Evolutionary conservation across 30 jellyfish, hydroid and myxozoan genomes (phyloP).

Genomic region (Hydra vulgaris): DNA sequence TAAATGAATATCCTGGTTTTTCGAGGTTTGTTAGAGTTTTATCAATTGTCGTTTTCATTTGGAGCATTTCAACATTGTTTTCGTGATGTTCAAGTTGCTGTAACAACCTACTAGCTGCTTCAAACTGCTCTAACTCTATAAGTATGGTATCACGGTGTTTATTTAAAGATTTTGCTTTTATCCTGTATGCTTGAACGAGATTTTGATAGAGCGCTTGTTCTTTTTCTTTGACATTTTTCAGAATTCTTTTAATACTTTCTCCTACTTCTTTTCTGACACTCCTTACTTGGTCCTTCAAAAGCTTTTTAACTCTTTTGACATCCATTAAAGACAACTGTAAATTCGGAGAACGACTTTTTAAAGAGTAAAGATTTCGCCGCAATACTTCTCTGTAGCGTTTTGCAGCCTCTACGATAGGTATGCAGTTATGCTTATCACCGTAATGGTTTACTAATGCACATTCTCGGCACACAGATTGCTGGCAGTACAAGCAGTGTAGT

Average conservation of each 20-base stretch:
- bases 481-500: constrained; percentile 53
- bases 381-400: constrained; percentile 39
- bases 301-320: constrained; percentile 36
- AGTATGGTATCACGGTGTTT: constrained; percentile 33
- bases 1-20: constrained; percentile 7
- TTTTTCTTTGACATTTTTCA: constrained; percentile 37
- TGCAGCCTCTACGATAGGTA: constrained; percentile 57
- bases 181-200: constrained; percentile 34
- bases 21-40: constrained; percentile 40
- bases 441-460: constrained; percentile 64
- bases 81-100: constrained; percentile 45
- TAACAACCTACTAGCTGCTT: constrained; percentile 20
- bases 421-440: constrained; percentile 60
- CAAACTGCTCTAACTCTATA: constrained; percentile 32
- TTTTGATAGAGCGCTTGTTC: constrained; percentile 43
- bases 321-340: constrained; percentile 38
- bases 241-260: constrained; percentile 46
- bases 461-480: constrained; percentile 51
- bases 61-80: constrained; percentile 78
- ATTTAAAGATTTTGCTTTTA: constrained; percentile 29
- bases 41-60: constrained; percentile 73
- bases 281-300: constrained; percentile 49
- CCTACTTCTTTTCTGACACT: constrained; percentile 46
- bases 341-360: constrained; percentile 37
- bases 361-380: constrained; percentile 18